Base-by-base conservation (phyloP, 2,113 vertebrate species). In the Clarias gariepinus region DNA sequence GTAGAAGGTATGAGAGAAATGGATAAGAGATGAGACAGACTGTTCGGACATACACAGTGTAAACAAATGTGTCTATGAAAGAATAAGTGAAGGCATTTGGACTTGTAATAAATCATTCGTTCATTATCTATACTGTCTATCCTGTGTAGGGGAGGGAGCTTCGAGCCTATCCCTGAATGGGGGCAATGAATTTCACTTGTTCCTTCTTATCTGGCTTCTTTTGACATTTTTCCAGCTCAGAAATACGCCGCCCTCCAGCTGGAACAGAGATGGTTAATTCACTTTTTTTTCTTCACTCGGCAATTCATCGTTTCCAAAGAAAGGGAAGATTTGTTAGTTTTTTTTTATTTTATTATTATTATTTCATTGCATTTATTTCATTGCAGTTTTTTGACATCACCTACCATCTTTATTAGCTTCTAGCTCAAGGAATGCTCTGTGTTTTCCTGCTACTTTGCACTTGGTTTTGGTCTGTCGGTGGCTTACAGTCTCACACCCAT, bases 1-100 rank as follows among this genome's bases (percentile, higher is more conserved):
- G 94, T 7, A 33, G 78, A 36, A 79, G 74, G 15, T 28, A 55
- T 30, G 73, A 0, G 93, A 88, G 61, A 85, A 23, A 63, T 52
- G 76, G 63, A 0, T 93, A 91, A 0, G 91, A 53, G 18, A 16
- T 55, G 64, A 66, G 61, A n/a, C 23, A 47, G 23, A 2, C 10
- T 52, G 21, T 76, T 76, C 23, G 41, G 71, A 78, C 47, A 28
- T 66, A 66, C n/a, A 8, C 23, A 71, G 7, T 21, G 69, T 47
- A 7, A n/a, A n/a, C 41, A 52, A 1, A 5, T 47, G 57, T 63
- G 52, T 19, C 52, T 78, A 57, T 10, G 16, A 78, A 19, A 47
- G 25, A 53, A 52, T 76, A 52, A 8, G 25, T 28, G 10, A 28
- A 57, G 28, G 53, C 28, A 58, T 33, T 55, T 57, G 16, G 53